phyloP scores from a whole-genome alignment of 2,888 invertebrate species.

The Mythimna lalbum region DNA sequence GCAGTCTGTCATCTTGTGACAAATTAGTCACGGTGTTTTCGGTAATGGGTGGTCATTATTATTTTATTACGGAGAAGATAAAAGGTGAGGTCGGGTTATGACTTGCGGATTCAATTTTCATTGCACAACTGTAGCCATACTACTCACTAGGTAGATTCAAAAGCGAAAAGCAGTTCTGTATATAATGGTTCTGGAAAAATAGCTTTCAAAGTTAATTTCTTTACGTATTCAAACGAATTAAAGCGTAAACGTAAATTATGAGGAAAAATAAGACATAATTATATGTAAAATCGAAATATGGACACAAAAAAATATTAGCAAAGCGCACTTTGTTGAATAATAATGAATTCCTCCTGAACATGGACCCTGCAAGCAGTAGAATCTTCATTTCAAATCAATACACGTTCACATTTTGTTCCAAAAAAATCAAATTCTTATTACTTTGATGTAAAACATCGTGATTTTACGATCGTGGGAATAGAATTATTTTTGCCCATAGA shows the following conservation, averaged over 20 bases:
- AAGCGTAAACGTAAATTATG: not conserved
- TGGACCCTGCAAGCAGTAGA: not conserved
- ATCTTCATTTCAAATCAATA: slow-evolving; percentile 8
- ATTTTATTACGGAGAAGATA: slow-evolving; percentile 32
- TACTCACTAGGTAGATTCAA: not conserved
- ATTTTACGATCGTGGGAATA: slow-evolving; percentile 87
- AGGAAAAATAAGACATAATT: no score
- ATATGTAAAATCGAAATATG: no score
- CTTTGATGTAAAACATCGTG: slow-evolving; percentile 81
- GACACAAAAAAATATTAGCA: no score
- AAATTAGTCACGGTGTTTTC: slow-evolving; percentile 52
- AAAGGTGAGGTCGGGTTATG: slow-evolving; percentile 24
- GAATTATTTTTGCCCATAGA: slow-evolving; percentile 82
- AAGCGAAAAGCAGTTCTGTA: not conserved
- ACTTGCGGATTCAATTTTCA: not conserved
- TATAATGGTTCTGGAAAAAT: not conserved
- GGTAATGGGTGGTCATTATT: slow-evolving; percentile 39
- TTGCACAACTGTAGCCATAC: not conserved
- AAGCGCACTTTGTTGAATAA: not conserved
- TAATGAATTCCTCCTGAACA: not conserved
- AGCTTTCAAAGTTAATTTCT: not conserved
- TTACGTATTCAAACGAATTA: not conserved
- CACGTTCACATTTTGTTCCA: slow-evolving; percentile 26
- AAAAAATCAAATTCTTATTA: slow-evolving; percentile 54
- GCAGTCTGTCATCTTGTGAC: slow-evolving; percentile 34